Evolutionary conservation across 1,140 invertebrate species (phyloP).

Genomic region (Diabrotica virgifera): DNA sequence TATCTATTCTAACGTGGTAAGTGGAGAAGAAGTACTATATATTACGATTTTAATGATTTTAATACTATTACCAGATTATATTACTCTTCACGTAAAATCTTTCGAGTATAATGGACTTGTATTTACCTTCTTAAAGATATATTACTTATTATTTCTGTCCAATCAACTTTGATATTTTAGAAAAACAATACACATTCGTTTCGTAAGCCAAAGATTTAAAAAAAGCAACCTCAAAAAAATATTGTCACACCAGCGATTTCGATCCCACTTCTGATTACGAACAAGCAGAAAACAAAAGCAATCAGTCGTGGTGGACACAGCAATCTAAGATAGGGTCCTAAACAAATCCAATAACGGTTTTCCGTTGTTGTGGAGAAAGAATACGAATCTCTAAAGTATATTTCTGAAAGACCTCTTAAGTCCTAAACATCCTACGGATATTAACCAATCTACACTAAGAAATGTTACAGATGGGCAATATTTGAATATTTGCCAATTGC

Average conservation of each 20-base stretch:
- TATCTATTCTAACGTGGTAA: too few species aligned
- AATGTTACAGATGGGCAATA: neutral
- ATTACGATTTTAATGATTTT: too few species aligned
- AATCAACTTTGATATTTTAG: too few species aligned
- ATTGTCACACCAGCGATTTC: neutral
- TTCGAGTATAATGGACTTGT: too few species aligned
- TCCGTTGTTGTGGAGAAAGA: neutral
- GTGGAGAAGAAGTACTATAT: too few species aligned
- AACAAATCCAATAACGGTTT: slow-evolving; percentile 12
- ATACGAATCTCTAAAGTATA: neutral
- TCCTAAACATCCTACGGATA: neutral
- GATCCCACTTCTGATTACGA: slow-evolving; percentile 5
- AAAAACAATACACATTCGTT: too few species aligned
- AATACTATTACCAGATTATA: too few species aligned
- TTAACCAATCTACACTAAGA: neutral
- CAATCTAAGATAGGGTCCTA: slow-evolving; percentile 4
- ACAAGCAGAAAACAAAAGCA: slow-evolving; percentile 8
- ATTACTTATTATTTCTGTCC: too few species aligned
- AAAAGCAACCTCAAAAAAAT: neutral
- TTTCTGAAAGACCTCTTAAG: neutral
- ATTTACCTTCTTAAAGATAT: too few species aligned
- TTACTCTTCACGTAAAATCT: too few species aligned
- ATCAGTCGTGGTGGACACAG: slow-evolving; percentile 4
- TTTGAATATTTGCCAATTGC: too few species aligned
- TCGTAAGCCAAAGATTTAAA: neutral